phyloP scores from a whole-genome alignment of 2,888 invertebrate species.

The Trypoxylon attenuatum region DNA sequence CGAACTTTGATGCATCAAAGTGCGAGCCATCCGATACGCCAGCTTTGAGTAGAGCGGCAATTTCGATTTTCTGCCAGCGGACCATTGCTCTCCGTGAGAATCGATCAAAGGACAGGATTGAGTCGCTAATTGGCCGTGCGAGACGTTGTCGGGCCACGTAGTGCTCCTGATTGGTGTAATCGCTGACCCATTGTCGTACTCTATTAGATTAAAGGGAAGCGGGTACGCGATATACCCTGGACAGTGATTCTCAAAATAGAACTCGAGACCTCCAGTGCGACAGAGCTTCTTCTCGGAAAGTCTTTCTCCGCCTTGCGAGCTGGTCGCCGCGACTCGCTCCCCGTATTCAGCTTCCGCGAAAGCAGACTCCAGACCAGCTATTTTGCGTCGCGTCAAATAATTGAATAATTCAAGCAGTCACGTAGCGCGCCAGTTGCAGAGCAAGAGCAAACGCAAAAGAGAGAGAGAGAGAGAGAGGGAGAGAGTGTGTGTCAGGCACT shows the following conservation, averaged over 20 bases:
- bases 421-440: conserved; percentile 26
- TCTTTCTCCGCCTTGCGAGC: not conserved
- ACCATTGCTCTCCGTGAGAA: conserved; percentile 15
- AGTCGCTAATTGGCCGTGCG: conserved; percentile 40
- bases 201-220: conserved; percentile 61
- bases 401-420: conserved; percentile 52
- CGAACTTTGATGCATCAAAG: not conserved
- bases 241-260: conserved; percentile 48
- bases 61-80: not conserved
- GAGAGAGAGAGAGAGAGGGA: too few relatives aligned
- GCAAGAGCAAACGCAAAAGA: too few relatives aligned
- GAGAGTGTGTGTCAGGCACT: conserved; percentile 29
- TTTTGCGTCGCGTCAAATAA: too few relatives aligned
- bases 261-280: not conserved
- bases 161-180: conserved; percentile 60
- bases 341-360: conserved; percentile 24
- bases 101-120: conserved; percentile 46
- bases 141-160: conserved; percentile 15
- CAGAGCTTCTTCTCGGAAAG: conserved; percentile 5
- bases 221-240: conserved; percentile 34
- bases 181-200: conserved; percentile 64
- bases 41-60: not conserved
- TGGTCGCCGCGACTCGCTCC: not conserved
- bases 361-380: conserved; percentile 9
- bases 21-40: too few relatives aligned